A percentile compares a stretch with the other conserved stretches of the same genome.
Conservation (phyloP, 2,888 invertebrate genomes). For the Geotrupes spiniger region DNA sequence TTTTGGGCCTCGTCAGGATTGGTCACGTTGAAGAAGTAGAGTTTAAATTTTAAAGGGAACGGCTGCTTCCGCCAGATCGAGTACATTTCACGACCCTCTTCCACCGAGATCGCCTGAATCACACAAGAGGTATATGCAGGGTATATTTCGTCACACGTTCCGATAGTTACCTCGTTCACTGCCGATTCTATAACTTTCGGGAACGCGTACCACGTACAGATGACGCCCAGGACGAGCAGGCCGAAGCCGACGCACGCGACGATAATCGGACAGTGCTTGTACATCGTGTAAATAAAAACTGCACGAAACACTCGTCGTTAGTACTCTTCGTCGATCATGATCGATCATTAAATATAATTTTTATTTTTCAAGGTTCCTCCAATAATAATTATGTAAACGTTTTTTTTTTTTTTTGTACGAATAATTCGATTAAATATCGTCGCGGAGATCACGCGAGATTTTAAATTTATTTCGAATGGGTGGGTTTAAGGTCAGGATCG, state of each 20-base stretch:
- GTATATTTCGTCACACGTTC: neutral
- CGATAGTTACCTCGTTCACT: conserved; percentile 52
- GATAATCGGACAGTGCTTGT: conserved; percentile 33
- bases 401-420: too few relatives aligned
- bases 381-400: too few relatives aligned
- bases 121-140: neutral
- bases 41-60: conserved; percentile 56
- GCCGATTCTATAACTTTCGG: conserved; percentile 51
- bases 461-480: too few relatives aligned
- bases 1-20: conserved; percentile 56
- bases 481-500: too few relatives aligned
- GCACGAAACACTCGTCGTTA: too few relatives aligned
- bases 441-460: too few relatives aligned
- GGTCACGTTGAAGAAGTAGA: conserved; percentile 59
- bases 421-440: too few relatives aligned
- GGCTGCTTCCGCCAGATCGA: conserved; percentile 60
- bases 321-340: too few relatives aligned
- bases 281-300: too few relatives aligned
- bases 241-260: conserved; percentile 39
- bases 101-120: conserved; percentile 45
- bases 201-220: conserved; percentile 54
- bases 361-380: too few relatives aligned
- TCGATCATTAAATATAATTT: too few relatives aligned
- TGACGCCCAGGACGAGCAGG: conserved; percentile 48
- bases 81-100: conserved; percentile 56